Conservation (phyloP, 2,113 vertebrate genomes). For the Prinia subflava region DNA sequence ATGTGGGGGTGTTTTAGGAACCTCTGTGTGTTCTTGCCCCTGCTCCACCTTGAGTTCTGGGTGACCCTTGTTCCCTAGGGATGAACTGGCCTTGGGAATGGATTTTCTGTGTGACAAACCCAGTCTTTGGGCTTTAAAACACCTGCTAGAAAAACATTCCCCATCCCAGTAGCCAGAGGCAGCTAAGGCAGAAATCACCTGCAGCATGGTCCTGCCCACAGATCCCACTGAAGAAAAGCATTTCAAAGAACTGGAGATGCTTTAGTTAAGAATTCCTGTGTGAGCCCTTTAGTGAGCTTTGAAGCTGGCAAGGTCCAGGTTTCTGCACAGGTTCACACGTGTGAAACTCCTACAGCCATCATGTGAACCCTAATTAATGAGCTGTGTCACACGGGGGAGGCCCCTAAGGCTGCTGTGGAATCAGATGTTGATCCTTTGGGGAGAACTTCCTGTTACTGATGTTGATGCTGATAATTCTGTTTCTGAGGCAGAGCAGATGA, state of each 20-base stretch:
- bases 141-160: background rate
- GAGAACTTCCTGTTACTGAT: background rate
- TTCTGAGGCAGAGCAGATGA: background rate
- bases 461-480: background rate
- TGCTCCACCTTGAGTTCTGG: fast-evolving
- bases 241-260: background rate
- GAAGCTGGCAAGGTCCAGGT: background rate
- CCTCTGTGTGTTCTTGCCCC: background rate
- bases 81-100: background rate
- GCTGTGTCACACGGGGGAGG: background rate
- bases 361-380: background rate
- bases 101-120: background rate
- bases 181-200: background rate
- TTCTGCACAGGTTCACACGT: fast-evolving
- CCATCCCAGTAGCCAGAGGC: background rate
- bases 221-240: background rate
- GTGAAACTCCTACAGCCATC: background rate
- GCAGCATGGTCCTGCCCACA: background rate
- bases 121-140: background rate
- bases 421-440: background rate
- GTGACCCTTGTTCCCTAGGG: fast-evolving
- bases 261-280: background rate
- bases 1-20: background rate
- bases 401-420: background rate
- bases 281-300: background rate